Evolutionary conservation across 2,113 vertebrate genomes (phyloP), one percentile per base, ranked within the genome.

Genomic region (Conger conger): DNA sequence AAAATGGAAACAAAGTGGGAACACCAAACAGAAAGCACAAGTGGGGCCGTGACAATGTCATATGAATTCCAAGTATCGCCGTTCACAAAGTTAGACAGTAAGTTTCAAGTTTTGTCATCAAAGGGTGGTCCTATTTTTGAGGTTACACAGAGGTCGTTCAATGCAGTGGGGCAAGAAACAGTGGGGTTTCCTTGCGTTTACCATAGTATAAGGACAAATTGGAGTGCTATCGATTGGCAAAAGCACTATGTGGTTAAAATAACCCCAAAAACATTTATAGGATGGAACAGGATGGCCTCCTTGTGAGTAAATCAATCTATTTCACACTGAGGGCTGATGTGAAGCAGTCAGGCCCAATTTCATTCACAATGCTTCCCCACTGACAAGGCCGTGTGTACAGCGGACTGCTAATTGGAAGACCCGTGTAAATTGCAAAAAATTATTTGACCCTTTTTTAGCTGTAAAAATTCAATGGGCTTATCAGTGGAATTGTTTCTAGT

Each of bases 331-430:
- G 86, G 80, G 85, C 50, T 85, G 82, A 88, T 63, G 68, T 81
- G 78, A 85, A 88, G 81, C 88, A 85, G 87, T 83, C 89, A 84
- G 87, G 83, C 84, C 84, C 85, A 87, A 87, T 91, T 89, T 85
- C 82, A 89, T 54, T 90, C 90, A 88, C 89, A 80, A 63, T 63
- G 85, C 84, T 33, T 82, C 68, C 81, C 89, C 76, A 23, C 78
- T 82, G 83, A 60, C 87, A 33, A 45, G 30, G 86, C 76, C 73
- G n/a, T 45, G 81, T 60, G 73, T 78, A 85, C 83, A 84, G 79
- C 57, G 63, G 76, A 81, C 83, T 87, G 83, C 88, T 92, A 92
- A 92, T 90, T 91, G 86, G 80, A 54, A 83, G 86, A 73, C 86
- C 85, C 73, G 82, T 86, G 84, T 85, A 88, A 89, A 86, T 83